Evolutionary conservation across 2,888 invertebrate species (phyloP).

Genomic region (Callyntrura guangdongensis): DNA sequence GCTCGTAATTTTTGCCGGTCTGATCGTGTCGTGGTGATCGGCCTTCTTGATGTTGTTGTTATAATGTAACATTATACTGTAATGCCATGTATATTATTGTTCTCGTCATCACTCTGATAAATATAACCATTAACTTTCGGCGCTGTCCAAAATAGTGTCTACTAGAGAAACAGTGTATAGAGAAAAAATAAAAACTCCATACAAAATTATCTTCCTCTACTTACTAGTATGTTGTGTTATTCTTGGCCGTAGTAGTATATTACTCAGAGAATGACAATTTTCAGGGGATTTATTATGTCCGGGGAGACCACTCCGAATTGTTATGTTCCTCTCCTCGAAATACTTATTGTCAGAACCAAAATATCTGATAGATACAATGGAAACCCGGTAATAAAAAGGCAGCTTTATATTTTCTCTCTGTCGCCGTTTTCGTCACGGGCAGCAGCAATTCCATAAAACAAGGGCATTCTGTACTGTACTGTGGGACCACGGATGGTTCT

Average conservation of each 20-base stretch:
- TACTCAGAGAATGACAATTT: constrained; percentile 66
- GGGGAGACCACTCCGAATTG: constrained; percentile 54
- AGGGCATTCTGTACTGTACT: background rate
- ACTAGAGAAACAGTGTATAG: background rate
- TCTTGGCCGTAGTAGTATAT: constrained; percentile 33
- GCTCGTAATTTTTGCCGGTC: constrained; percentile 46
- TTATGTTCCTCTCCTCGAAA: constrained; percentile 17
- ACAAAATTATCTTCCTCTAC: constrained; percentile 35
- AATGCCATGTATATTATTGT: constrained; percentile 56
- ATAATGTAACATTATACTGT: background rate
- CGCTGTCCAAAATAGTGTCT: constrained; percentile 21
- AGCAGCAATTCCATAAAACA: background rate
- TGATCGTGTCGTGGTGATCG: constrained; percentile 54
- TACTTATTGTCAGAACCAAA: background rate
- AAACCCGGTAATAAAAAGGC: background rate
- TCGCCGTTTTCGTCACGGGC: background rate
- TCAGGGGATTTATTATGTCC: constrained; percentile 73
- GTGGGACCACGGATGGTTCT: background rate
- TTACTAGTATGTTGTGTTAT: background rate
- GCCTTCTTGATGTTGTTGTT: constrained; percentile 59
- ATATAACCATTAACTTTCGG: constrained; percentile 57
- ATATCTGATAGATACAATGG: background rate
- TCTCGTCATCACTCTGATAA: constrained; percentile 70
- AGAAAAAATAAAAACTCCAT: background rate
- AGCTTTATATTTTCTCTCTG: background rate